Conservation (phyloP, 2,797 vertebrate genomes). For the Scomberomorus guttatus region DNA sequence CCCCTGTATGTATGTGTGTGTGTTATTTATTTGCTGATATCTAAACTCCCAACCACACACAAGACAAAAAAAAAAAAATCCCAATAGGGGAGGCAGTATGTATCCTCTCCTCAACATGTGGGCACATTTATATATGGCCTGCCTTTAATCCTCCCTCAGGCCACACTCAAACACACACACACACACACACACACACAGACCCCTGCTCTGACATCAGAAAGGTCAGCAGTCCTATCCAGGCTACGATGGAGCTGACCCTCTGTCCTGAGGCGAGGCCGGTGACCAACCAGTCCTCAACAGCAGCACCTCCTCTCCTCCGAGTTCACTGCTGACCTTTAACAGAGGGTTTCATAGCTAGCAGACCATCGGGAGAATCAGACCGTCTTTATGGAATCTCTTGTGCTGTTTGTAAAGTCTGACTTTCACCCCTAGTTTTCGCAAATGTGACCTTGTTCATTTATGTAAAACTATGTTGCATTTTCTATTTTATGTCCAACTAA, state of each 20-base stretch:
- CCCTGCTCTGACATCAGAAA: constrained; percentile 67
- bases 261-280: constrained; percentile 64
- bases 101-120: constrained; percentile 79
- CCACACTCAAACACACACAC: constrained; percentile 34
- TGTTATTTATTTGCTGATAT: constrained; percentile 55
- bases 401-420: constrained; percentile 10
- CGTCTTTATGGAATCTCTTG: not conserved
- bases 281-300: constrained; percentile 36
- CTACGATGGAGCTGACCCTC: constrained; percentile 60
- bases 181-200: constrained; percentile 17
- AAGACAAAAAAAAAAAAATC: constrained; percentile 41
- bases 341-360: constrained; percentile 55
- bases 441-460: constrained; percentile 2
- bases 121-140: constrained; percentile 83
- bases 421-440: not conserved
- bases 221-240: constrained; percentile 70
- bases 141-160: constrained; percentile 66
- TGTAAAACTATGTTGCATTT: not conserved
- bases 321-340: constrained; percentile 71
- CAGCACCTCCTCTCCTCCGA: constrained; percentile 36
- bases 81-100: constrained; percentile 55
- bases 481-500: not conserved
- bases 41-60: constrained; percentile 29
- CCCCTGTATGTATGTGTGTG: constrained; percentile 30
- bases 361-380: constrained; percentile 49